Conservation (phyloP, 2,888 invertebrate genomes). For the Osmoderma eremita region DNA sequence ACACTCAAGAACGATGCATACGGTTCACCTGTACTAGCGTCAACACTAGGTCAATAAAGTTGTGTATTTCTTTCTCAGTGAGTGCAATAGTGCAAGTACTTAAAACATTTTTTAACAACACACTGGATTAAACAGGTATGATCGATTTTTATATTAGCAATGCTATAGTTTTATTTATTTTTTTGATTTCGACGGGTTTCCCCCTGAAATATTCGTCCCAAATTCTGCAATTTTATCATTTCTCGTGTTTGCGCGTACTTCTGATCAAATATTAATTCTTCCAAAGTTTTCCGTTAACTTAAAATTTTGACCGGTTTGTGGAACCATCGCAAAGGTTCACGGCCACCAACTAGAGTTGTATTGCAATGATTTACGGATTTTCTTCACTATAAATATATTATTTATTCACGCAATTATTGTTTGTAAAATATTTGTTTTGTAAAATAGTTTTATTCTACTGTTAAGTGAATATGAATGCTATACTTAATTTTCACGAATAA, state of each 20-base stretch:
- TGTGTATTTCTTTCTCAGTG: conserved; percentile 32
- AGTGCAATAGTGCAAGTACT: conserved; percentile 33
- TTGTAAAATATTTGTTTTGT: too few relatives aligned
- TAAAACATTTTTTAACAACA: not conserved
- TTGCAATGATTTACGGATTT: conserved; percentile 39
- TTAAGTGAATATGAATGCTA: too few relatives aligned
- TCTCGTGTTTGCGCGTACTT: not conserved
- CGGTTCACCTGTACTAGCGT: conserved; percentile 41
- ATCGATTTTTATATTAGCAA: not conserved
- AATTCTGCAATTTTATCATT: not conserved
- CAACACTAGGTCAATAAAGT: conserved; percentile 41
- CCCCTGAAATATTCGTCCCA: not conserved
- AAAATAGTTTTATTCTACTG: too few relatives aligned
- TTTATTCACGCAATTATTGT: conserved; percentile 4
- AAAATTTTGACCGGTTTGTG: conserved; percentile 42
- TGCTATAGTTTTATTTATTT: not conserved
- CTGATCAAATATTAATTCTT: not conserved
- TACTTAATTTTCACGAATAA: too few relatives aligned
- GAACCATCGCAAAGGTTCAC: conserved; percentile 44
- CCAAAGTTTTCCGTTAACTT: conserved; percentile 41
- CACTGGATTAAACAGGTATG: conserved; percentile 27
- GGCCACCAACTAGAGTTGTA: conserved; percentile 41
- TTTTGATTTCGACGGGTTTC: not conserved
- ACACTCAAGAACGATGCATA: conserved; percentile 38
- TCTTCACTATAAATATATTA: conserved; percentile 26